Evolutionary conservation across 1,140 invertebrate species (phyloP), one percentile per base, ranked within the genome.

Genomic region (Leptoteleia sp.): DNA sequence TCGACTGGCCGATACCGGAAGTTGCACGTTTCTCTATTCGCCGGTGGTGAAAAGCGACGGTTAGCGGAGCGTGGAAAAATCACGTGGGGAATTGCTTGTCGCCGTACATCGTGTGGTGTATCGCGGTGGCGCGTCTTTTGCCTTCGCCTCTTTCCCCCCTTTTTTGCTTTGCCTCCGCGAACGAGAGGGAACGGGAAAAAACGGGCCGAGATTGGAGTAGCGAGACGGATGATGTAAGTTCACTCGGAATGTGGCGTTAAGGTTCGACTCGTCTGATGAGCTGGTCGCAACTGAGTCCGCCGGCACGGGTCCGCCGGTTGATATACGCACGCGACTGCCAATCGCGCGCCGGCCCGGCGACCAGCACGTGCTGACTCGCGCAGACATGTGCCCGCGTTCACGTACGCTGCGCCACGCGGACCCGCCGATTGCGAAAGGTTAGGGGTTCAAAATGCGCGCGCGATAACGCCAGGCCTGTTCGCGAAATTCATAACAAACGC

Each of bases 41-140:
- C n/a, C n/a, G n/a, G n/a, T n/a, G n/a, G n/a, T n/a, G n/a, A n/a
- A n/a, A n/a, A n/a, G n/a, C n/a, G n/a, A n/a, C n/a, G n/a, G n/a
- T n/a, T n/a, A n/a, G n/a, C n/a, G n/a, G n/a, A n/a, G n/a, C n/a
- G n/a, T n/a, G n/a, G n/a, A n/a, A n/a, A n/a, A n/a, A n/a, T 71
- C 62, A 79, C 68, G 76, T 79, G 22, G 62, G 64, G 25, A 73
- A 79, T 16, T 68, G 70, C 31, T 72, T 67, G 38, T 78, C 67
- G 43, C 70, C 45, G 13, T 22, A 70, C 68, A 73, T 79, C 13
- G 17, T 13, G 43, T 22, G n/a, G n/a, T n/a, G n/a, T n/a, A n/a
- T n/a, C n/a, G n/a, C n/a, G n/a, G n/a, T n/a, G n/a, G n/a, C n/a
- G n/a, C n/a, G n/a, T n/a, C n/a, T n/a, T n/a, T n/a, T n/a, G n/a